Evolutionary conservation across 2,113 vertebrate species (phyloP).

Genomic region (Malurus cyaneus): DNA sequence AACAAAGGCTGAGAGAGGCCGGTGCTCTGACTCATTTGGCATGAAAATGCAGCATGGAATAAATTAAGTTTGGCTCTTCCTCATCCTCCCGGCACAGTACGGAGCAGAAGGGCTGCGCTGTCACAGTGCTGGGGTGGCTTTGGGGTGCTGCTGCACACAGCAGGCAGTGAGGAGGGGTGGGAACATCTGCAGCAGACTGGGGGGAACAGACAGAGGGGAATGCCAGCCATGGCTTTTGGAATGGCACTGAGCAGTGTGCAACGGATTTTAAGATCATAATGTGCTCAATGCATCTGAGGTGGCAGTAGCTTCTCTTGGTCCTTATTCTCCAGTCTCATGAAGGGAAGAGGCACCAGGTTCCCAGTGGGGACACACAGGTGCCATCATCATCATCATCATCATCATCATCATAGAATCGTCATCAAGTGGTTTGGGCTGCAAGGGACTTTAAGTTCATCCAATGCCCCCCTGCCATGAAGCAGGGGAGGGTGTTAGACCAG

Average conservation of each 20-base stretch:
- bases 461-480: too few species aligned
- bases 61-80: conserved; percentile 18
- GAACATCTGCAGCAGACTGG: background rate
- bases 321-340: background rate
- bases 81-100: background rate
- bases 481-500: too few species aligned
- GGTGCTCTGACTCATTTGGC: conserved; percentile 43
- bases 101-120: fast-evolving
- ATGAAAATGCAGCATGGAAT: background rate
- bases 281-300: fast-evolving
- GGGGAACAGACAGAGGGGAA: too few species aligned
- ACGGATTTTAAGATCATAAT: fast-evolving
- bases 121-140: fast-evolving
- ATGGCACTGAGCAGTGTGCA: fast-evolving
- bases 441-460: background rate
- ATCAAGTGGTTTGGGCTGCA: background rate
- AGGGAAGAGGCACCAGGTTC: too few species aligned
- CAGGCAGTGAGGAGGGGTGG: fast-evolving
- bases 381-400: background rate
- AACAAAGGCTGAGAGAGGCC: conserved; percentile 20
- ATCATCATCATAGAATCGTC: background rate
- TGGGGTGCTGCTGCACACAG: background rate
- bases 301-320: background rate
- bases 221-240: background rate
- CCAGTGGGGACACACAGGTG: background rate